A percentile compares a stretch with the other conserved stretches of the same genome.
These are phyloP conservation scores for Papilio demoleus DNA, from an alignment of 2,888 invertebrate species.

Conservation along the genomic window DNA sequence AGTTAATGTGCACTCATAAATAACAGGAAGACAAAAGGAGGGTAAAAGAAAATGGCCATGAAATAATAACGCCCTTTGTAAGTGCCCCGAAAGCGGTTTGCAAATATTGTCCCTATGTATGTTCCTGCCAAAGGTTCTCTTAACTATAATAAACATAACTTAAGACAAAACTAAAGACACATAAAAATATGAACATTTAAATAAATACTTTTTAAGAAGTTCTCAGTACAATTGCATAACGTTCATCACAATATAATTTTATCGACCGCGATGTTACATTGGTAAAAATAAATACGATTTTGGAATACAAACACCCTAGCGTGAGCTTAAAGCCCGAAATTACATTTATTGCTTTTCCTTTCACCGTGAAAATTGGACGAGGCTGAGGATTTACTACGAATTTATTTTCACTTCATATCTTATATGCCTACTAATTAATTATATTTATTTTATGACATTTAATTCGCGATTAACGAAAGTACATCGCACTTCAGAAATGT, in stretches of 20 bases:
- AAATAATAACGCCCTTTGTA: not conserved
- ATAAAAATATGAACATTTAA: not conserved
- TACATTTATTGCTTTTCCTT: conserved; percentile 30
- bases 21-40: not conserved
- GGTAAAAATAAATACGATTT: conserved; percentile 15
- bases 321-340: conserved; percentile 23
- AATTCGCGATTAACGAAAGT: conserved; percentile 1
- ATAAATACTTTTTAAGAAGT: not conserved
- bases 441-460: not conserved
- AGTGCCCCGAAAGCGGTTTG: not conserved
- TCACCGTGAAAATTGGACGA: conserved; percentile 17
- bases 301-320: conserved; percentile 15
- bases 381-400: conserved; percentile 26
- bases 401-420: conserved; percentile 15
- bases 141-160: not conserved
- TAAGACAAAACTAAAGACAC: not conserved
- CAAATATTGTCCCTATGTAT: not conserved
- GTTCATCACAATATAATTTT: not conserved
- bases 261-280: conserved; percentile 2
- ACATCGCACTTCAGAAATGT: conserved; percentile 1
- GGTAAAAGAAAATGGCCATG: not conserved
- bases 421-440: not conserved
- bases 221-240: not conserved
- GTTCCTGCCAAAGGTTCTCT: not conserved
- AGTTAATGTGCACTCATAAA: conserved; percentile 6